These are phyloP conservation scores for Megalops atlanticus DNA, from an alignment of 2,113 vertebrate genomes.

Conservation along the genomic window DNA sequence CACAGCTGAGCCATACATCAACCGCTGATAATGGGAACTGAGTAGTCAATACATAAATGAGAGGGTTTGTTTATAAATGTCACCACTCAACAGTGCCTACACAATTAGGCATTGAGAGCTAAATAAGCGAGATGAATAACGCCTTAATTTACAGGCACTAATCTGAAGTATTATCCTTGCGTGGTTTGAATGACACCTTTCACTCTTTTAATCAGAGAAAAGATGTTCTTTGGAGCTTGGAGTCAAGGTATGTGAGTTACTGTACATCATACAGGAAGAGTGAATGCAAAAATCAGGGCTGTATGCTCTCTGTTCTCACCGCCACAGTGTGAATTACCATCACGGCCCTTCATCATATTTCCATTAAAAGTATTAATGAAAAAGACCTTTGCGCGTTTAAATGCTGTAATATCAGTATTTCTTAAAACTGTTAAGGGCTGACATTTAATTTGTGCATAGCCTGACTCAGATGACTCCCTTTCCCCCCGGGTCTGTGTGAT, in stretches of 20 bases:
- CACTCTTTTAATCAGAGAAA: background rate
- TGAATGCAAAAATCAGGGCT: background rate
- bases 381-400: background rate
- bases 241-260: background rate
- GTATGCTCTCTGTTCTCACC: background rate
- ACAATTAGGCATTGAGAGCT: background rate
- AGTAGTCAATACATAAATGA: background rate
- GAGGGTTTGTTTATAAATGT: background rate
- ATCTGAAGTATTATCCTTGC: background rate
- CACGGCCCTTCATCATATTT: background rate
- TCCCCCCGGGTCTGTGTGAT: background rate
- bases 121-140: background rate
- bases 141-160: background rate
- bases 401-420: background rate
- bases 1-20: background rate
- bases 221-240: background rate
- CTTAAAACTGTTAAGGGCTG: background rate
- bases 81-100: background rate
- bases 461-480: background rate
- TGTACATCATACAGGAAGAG: background rate
- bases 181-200: background rate
- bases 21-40: background rate
- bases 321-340: background rate
- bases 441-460: background rate
- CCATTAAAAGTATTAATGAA: constrained; percentile 1